phyloP scores from a whole-genome alignment of 2,888 invertebrate species.

The Fragum fragum region DNA sequence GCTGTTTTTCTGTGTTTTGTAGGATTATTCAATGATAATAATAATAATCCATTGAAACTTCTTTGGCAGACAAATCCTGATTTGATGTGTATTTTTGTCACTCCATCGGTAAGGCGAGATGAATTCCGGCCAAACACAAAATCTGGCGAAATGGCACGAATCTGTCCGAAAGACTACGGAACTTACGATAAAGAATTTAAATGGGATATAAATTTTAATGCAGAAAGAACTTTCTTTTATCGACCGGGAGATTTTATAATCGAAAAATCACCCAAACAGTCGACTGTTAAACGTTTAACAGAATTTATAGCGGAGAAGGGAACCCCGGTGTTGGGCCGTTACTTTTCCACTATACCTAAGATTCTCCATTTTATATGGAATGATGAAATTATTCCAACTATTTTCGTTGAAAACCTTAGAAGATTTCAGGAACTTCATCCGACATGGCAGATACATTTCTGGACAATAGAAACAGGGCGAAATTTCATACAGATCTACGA shows the following conservation, averaged over 20 bases:
- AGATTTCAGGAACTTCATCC: constrained; percentile 1
- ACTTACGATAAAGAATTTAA: neutral
- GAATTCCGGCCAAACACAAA: neutral
- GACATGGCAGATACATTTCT: constrained; percentile 13
- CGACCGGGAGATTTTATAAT: neutral
- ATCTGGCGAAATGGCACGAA: neutral
- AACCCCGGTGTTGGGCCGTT: neutral
- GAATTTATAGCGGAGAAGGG: neutral
- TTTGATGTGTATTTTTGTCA: neutral
- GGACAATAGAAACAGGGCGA: constrained; percentile 12
- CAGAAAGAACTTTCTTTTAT: neutral
- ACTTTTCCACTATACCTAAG: constrained; percentile 1
- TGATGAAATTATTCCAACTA: constrained; percentile 12
- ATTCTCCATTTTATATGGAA: constrained; percentile 16
- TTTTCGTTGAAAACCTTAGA: constrained; percentile 16
- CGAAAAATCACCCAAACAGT: neutral
- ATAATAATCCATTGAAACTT: neutral
- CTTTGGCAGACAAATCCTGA: neutral
- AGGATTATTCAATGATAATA: neutral
- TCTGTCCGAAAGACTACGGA: constrained; percentile 1
- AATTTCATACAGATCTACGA: constrained; percentile 70
- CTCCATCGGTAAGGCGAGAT: neutral
- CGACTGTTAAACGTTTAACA: neutral
- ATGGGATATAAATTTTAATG: constrained; percentile 14
- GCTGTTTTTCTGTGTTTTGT: neutral